Evolutionary conservation across 2,113 vertebrate species (phyloP).

Genomic region (Martes martes): DNA sequence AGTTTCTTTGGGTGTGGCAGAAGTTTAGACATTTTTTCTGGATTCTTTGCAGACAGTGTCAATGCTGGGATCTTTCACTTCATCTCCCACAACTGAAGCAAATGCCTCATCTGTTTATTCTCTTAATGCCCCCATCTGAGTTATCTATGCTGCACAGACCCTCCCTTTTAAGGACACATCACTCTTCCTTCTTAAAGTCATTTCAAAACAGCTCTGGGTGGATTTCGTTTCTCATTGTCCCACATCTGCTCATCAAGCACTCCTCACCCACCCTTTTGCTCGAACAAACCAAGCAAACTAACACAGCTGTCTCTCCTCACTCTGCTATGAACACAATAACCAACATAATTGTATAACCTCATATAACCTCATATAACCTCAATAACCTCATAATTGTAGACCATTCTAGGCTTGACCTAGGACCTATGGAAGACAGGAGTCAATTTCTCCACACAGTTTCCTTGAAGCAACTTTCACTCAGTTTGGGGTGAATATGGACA

Average conservation of each 20-base stretch:
- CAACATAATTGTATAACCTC: neutral
- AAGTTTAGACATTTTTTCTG: neutral
- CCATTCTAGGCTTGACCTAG: neutral
- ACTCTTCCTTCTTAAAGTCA: neutral
- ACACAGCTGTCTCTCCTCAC: neutral
- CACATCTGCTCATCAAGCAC: neutral
- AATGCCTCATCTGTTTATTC: neutral
- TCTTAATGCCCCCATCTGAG: neutral
- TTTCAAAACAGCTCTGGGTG: neutral
- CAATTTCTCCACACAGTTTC: neutral
- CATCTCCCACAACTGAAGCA: neutral
- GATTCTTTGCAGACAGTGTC: neutral
- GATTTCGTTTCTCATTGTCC: neutral
- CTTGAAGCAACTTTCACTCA: neutral
- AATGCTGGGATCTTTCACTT: neutral
- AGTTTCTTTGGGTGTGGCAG: neutral
- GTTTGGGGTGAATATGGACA: neutral
- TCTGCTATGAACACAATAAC: neutral
- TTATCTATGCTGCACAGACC: neutral
- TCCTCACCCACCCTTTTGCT: neutral
- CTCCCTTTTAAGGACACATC: neutral
- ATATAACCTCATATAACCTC: neutral
- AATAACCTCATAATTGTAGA: neutral
- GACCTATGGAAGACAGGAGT: neutral
- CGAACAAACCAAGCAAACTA: neutral